Percentiles rank a stretch among this genome's conserved stretches.
These are phyloP conservation scores for Pristiophorus japonicus DNA, from an alignment of 2,113 vertebrate species.

Conservation along the genomic window DNA sequence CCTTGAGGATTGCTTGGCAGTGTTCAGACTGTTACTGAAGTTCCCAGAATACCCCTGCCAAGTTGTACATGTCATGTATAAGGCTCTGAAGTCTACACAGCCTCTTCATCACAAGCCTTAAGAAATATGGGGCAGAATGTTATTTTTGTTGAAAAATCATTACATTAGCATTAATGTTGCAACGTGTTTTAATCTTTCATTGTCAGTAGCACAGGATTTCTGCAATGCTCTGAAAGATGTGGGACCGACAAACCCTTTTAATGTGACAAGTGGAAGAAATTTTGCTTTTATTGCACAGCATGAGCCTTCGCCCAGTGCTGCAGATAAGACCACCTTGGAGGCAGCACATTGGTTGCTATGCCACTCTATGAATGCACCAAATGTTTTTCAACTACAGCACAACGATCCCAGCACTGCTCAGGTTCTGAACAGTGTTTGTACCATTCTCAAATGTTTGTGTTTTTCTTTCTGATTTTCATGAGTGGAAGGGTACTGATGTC, in stretches of 20 bases:
- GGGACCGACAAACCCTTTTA: not conserved
- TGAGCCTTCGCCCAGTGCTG: not conserved
- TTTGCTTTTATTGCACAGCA: not conserved
- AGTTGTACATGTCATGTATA: not conserved
- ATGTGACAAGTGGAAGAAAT: not conserved
- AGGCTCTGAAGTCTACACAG: not conserved
- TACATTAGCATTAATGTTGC: not conserved
- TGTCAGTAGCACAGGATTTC: not conserved
- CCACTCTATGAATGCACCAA: not conserved
- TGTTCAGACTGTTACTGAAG: not conserved
- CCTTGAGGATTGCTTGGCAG: not conserved
- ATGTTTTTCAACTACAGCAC: not conserved
- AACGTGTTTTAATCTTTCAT: slow-evolving; percentile 2
- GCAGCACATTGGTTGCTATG: not conserved
- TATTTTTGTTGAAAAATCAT: no score
- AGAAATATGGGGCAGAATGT: not conserved
- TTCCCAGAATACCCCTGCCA: not conserved
- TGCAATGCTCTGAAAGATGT: not conserved
- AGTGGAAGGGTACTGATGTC: not conserved
- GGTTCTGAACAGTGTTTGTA: not conserved
- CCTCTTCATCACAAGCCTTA: not conserved
- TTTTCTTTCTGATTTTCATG: not conserved
- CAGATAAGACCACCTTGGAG: not conserved
- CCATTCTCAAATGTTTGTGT: not conserved
- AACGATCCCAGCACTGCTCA: not conserved